Conservation (phyloP, 2,888 invertebrate species). For the Erebia aethiops region DNA sequence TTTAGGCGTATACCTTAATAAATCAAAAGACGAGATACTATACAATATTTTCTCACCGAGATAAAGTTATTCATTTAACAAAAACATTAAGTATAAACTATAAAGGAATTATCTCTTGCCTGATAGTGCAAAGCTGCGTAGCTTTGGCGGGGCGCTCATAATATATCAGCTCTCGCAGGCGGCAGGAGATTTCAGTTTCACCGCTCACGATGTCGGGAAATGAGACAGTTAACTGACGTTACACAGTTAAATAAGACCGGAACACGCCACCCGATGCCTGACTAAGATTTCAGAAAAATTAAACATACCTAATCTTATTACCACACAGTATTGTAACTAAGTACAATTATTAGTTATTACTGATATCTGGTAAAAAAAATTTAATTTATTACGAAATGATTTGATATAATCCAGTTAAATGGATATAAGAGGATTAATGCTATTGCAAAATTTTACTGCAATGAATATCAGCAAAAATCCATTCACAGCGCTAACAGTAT, state of each 20-base stretch:
- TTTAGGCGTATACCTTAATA: no score
- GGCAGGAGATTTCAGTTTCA: conserved; percentile 4
- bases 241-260: background rate
- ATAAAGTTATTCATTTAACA: conserved; percentile 10
- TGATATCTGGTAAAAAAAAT: no score
- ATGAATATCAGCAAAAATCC: background rate
- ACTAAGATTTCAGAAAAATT: background rate
- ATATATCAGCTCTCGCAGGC: conserved; percentile 11
- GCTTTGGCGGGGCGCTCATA: background rate
- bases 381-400: no score
- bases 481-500: background rate
- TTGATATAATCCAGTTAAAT: no score
- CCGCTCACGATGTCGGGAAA: conserved; percentile 9
- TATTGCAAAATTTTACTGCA: no score
- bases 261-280: background rate
- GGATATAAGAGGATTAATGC: no score
- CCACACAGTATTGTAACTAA: no score
- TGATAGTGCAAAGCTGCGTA: conserved; percentile 4
- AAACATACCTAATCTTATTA: no score
- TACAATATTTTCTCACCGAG: background rate
- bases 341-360: no score
- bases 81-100: background rate
- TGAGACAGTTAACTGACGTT: conserved; percentile 14
- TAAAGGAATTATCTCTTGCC: conserved; percentile 1
- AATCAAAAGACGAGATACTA: background rate